Evolutionary conservation across 2,888 invertebrate genomes (phyloP), one percentile per base, ranked within the genome.

Genomic region (Cephus nigrinus): DNA sequence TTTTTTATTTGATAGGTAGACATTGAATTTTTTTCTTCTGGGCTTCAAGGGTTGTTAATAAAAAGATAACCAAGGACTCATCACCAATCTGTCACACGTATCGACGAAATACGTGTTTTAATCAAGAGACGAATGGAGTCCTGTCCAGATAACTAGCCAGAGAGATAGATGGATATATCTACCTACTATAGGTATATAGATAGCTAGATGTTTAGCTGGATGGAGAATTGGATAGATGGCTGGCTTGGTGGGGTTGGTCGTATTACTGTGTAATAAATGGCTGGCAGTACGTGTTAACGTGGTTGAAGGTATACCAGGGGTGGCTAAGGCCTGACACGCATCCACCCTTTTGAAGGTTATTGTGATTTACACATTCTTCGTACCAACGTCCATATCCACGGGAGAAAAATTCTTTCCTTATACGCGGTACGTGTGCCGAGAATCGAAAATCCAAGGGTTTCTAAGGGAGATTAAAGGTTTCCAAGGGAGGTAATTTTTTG

Each of bases 51-150:
- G 55, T 23, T 55, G 55, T 23, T 55, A 9, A 23, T 55, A 55
- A 55, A 55, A 55, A 55, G 55, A 23, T 23, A 23, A 55, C 55
- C 55, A 23, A 23, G 55, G 55, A 55, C 55, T 55, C 55, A 55
- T 55, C 55, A 23, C 55, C 55, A 55, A 55, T 55, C 55, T 23
- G 55, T 55, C 23, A 55, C 9, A 23, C 55, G 55, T 4, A 55
- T 55, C 80, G 40, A 79, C 76, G 79, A 82, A 83, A 82, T 84
- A 83, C 85, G 84, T 84, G 83, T 81, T 84, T 83, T 84, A 84
- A 85, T 85, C 83, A 84, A 23, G 23, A 23, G 55, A 55, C 55
- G 23, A 23, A 55, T 55, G 55, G 23, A 55, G 23, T 23, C 55
- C 23, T 55, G 55, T 55, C 55, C 15, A 23, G 55, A 23, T 55